These are phyloP conservation scores for Tenebrio molitor DNA, from an alignment of 1,140 invertebrate species.

Conservation along the genomic window DNA sequence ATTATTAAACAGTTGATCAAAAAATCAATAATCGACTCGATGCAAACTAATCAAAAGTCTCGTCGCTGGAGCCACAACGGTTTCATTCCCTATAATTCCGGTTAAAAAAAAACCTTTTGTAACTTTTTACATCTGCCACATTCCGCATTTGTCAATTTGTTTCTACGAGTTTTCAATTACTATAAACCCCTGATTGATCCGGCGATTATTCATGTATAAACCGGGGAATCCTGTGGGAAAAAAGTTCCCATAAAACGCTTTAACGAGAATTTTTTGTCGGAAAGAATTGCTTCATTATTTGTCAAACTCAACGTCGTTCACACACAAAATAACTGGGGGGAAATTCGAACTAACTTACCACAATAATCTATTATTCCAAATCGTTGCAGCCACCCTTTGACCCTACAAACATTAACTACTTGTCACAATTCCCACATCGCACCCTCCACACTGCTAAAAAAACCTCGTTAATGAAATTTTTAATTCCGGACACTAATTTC, in stretches of 20 bases:
- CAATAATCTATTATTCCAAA: neutral
- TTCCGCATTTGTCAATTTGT: neutral
- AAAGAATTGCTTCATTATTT: slow-evolving; percentile 1
- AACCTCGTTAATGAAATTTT: too few species aligned
- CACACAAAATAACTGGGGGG: neutral
- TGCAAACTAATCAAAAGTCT: neutral
- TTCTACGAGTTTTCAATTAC: neutral
- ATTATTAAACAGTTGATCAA: neutral
- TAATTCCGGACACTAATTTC: too few species aligned
- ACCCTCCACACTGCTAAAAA: too few species aligned
- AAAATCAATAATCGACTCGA: neutral
- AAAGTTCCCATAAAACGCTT: neutral
- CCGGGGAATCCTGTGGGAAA: neutral
- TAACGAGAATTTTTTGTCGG: neutral
- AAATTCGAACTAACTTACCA: neutral
- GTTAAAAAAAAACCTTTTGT: neutral
- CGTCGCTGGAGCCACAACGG: neutral
- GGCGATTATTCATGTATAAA: neutral
- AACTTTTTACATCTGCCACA: neutral
- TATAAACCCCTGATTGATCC: neutral
- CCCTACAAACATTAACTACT: too few species aligned
- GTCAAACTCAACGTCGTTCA: neutral
- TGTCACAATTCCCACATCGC: too few species aligned
- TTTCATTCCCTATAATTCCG: too few species aligned
- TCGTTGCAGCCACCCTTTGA: too few species aligned